These are phyloP conservation scores for Drosophila atripex DNA, from an alignment of 2,888 invertebrate species.

Conservation along the genomic window DNA sequence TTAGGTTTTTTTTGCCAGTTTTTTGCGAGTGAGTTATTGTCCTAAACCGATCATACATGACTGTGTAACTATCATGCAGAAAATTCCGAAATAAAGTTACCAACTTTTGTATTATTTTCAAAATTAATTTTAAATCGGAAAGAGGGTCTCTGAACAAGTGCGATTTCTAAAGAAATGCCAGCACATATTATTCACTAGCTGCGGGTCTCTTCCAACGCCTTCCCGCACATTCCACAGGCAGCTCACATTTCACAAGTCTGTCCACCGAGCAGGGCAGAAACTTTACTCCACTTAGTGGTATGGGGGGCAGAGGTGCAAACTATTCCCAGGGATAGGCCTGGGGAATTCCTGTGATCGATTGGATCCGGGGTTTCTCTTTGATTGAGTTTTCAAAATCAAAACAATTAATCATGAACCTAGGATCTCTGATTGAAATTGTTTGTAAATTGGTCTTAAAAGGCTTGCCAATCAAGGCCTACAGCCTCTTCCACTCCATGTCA, in stretches of 20 bases:
- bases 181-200: not conserved
- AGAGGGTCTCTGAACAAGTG: slow-evolving; percentile 15
- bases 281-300: slow-evolving; percentile 7
- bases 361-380: no score
- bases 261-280: slow-evolving; percentile 21
- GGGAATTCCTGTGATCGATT: no score
- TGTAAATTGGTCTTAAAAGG: no score
- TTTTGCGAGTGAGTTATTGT: no score
- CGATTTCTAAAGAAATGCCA: slow-evolving; percentile 37
- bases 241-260: slow-evolving; percentile 51
- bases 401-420: not conserved
- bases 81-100: no score
- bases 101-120: no score
- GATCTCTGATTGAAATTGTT: no score
- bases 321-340: not conserved
- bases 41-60: slow-evolving; percentile 46
- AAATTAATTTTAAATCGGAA: no score
- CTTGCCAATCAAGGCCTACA: no score
- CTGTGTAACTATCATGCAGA: not conserved
- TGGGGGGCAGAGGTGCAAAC: not conserved
- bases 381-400: not conserved
- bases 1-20: slow-evolving; percentile 43
- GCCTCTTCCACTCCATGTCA: not conserved
- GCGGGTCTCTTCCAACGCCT: slow-evolving; percentile 27
- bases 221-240: slow-evolving; percentile 63